phyloP scores from a whole-genome alignment of 2,888 invertebrate genomes.

The Lymantria dispar region DNA sequence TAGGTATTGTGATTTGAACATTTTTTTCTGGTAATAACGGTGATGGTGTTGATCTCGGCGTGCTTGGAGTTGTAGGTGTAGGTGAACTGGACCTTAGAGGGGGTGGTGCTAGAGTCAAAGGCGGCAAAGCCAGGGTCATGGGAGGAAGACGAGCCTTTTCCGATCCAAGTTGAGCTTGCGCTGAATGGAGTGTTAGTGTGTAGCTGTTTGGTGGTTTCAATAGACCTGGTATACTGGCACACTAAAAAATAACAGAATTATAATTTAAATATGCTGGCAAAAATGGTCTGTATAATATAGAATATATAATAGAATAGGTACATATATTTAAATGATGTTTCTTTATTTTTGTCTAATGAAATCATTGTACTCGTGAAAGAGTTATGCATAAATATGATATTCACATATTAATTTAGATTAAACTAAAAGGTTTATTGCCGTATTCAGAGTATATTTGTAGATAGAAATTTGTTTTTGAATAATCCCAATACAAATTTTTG shows the following conservation, averaged over 20 bases:
- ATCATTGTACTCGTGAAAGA: too few relatives aligned
- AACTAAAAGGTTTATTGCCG: too few relatives aligned
- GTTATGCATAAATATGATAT: too few relatives aligned
- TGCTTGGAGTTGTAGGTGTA: conserved; percentile 56
- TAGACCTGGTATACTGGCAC: conserved; percentile 84
- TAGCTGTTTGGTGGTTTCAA: conserved; percentile 86
- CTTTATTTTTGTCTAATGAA: too few relatives aligned
- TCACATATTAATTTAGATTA: too few relatives aligned
- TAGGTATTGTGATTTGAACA: conserved; percentile 63
- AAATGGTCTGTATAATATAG: too few relatives aligned
- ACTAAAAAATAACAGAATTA: too few relatives aligned
- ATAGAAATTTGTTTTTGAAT: too few relatives aligned
- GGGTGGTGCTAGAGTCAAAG: conserved; percentile 52
- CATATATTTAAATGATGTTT: too few relatives aligned
- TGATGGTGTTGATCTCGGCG: conserved; percentile 63
- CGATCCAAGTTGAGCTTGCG: conserved; percentile 59
- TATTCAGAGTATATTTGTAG: too few relatives aligned
- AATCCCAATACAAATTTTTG: too few relatives aligned
- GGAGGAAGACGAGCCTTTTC: conserved; percentile 74
- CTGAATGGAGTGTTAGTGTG: conserved; percentile 72
- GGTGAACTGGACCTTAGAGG: conserved; percentile 54
- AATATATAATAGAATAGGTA: too few relatives aligned
- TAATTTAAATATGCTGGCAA: background rate
- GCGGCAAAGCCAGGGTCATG: conserved; percentile 58
- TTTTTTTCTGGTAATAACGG: conserved; percentile 70